Evolutionary conservation across 2,888 invertebrate species (phyloP).

Genomic region (Argynnis bischoffii): DNA sequence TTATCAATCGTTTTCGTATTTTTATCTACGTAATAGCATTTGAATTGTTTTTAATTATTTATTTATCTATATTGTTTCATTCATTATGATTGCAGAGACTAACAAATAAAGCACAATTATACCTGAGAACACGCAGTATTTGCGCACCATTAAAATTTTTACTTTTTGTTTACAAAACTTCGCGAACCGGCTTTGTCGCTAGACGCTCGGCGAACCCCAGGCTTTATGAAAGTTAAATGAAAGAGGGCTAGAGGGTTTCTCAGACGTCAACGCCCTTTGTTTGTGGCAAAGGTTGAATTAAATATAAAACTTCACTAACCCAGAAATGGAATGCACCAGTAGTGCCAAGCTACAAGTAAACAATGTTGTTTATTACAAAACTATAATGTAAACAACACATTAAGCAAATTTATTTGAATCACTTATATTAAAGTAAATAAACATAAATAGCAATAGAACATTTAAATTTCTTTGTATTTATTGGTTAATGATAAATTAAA

Average conservation of each 20-base stretch:
- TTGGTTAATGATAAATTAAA: not conserved
- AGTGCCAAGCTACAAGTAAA: conserved; percentile 19
- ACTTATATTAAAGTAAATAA: conserved; percentile 8
- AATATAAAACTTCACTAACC: conserved; percentile 30
- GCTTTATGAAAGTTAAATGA: conserved; percentile 56
- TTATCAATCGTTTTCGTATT: no score
- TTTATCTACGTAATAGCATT: not conserved
- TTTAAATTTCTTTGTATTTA: not conserved
- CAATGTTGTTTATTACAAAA: conserved; percentile 24
- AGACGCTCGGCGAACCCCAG: conserved; percentile 27
- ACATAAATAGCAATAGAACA: not conserved
- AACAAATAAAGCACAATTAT: no score
- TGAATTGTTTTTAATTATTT: conserved; percentile 10
- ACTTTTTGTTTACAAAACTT: conserved; percentile 30
- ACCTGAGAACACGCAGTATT: not conserved
- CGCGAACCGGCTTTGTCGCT: conserved; percentile 26
- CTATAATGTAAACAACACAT: conserved; percentile 19
- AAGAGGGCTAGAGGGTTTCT: conserved; percentile 52
- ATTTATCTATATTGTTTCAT: conserved; percentile 1
- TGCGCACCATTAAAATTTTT: conserved; percentile 8
- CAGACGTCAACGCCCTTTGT: conserved; percentile 47
- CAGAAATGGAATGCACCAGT: conserved; percentile 9
- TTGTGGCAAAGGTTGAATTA: conserved; percentile 31
- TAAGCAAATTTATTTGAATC: conserved; percentile 9
- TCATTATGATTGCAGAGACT: not conserved